phyloP scores from a whole-genome alignment of 1,140 invertebrate species.

The Drosophila burlai region DNA sequence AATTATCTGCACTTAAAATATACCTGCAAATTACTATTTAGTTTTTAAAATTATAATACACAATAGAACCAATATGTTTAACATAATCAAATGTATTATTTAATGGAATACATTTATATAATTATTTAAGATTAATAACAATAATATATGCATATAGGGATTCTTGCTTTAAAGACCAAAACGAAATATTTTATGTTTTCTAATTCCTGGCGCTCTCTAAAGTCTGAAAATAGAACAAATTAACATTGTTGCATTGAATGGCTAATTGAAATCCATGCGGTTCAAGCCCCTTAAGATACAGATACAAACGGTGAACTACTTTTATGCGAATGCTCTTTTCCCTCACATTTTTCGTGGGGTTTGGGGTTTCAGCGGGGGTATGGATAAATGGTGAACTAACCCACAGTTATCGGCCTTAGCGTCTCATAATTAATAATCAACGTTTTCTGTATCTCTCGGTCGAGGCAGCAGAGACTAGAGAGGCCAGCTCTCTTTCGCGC shows the following conservation, averaged over 20 bases:
- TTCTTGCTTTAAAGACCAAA: too few species aligned
- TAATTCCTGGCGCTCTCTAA: not conserved
- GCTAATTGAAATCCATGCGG: conserved; percentile 7
- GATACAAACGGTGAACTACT: conserved; percentile 10
- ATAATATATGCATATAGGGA: too few species aligned
- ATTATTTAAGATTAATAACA: too few species aligned
- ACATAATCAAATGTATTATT: too few species aligned
- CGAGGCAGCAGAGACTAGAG: not conserved
- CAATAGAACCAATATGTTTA: too few species aligned
- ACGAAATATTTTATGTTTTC: too few species aligned
- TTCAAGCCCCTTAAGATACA: not conserved
- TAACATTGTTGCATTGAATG: not conserved
- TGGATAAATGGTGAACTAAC: conserved; percentile 29
- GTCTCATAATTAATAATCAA: conserved; percentile 80
- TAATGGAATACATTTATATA: too few species aligned
- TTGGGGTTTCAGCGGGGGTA: not conserved
- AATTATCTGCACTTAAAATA: too few species aligned
- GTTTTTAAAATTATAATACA: too few species aligned
- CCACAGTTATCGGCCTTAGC: conserved; percentile 68
- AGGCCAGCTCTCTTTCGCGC: conserved; percentile 1
- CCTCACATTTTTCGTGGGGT: not conserved
- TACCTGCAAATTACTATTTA: too few species aligned
- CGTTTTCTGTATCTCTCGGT: conserved; percentile 68
- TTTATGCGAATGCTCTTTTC: conserved; percentile 5
- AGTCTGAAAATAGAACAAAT: not conserved